Percentiles rank a stretch among this genome's conserved stretches.
Evolutionary conservation across 1,140 invertebrate species (phyloP).

Genomic region (Cotesia glomerata): DNA sequence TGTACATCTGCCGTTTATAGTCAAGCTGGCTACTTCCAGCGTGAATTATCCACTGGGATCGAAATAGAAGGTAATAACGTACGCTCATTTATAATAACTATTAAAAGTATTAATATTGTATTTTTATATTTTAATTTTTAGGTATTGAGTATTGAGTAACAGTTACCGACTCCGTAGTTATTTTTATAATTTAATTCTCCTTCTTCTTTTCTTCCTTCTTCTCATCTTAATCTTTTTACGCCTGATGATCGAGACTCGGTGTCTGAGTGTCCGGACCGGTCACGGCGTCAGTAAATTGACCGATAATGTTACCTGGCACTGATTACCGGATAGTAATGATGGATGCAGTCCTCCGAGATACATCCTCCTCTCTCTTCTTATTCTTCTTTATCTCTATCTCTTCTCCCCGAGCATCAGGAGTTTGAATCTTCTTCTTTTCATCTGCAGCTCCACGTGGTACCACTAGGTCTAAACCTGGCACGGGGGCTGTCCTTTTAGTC

Average conservation of each 20-base stretch:
- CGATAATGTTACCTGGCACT: slow-evolving; percentile 28
- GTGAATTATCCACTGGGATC: not conserved
- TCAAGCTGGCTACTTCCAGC: not conserved
- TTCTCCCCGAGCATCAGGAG: not conserved
- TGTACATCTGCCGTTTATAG: not conserved
- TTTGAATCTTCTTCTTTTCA: not conserved
- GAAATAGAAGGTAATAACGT: not conserved
- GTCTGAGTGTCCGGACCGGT: not conserved
- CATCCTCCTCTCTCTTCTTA: not conserved
- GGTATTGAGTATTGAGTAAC: not conserved
- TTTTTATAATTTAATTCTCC: too few species aligned
- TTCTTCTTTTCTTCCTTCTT: not conserved
- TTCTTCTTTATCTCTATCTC: not conserved
- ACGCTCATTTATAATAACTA: too few species aligned
- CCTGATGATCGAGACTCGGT: not conserved
- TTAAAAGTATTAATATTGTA: too few species aligned
- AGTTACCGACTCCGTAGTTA: not conserved
- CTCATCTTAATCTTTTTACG: not conserved
- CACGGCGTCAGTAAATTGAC: slow-evolving; percentile 23
- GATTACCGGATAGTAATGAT: slow-evolving; percentile 32
- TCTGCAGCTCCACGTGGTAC: not conserved
- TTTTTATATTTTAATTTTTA: too few species aligned
- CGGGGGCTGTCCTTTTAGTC: slow-evolving; percentile 9
- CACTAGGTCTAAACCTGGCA: not conserved
- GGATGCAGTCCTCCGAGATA: slow-evolving; percentile 14